phyloP scores from a whole-genome alignment of 2,888 invertebrate species.

The Schrankia costaestrigalis region DNA sequence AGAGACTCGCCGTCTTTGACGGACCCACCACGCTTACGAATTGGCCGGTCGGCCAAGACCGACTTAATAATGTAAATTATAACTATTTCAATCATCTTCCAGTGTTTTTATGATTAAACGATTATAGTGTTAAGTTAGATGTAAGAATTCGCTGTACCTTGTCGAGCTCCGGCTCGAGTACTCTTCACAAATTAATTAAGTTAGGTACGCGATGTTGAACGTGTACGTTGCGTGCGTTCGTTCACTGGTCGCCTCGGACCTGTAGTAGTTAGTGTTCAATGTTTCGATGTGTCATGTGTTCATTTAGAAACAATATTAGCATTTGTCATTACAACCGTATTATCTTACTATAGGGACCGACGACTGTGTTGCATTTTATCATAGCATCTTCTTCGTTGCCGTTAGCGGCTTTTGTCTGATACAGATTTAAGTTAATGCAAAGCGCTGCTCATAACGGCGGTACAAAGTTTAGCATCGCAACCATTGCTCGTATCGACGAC shows the following conservation, averaged over 20 bases:
- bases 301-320: constrained; percentile 69
- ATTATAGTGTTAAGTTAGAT: constrained; percentile 68
- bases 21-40: constrained; percentile 39
- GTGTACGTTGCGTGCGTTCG: constrained; percentile 55
- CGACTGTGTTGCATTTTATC: constrained; percentile 47
- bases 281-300: constrained; percentile 77
- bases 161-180: constrained; percentile 59
- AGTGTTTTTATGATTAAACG: constrained; percentile 74
- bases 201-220: constrained; percentile 60
- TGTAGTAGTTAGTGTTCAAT: constrained; percentile 70
- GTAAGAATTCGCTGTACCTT: constrained; percentile 70
- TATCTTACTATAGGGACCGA: constrained; percentile 61
- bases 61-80: constrained; percentile 51
- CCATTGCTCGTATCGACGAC: constrained; percentile 5
- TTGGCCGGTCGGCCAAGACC: constrained; percentile 47
- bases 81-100: constrained; percentile 74
- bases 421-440: constrained; percentile 45
- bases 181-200: constrained; percentile 74
- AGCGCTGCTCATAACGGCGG: background rate
- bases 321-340: constrained; percentile 58
- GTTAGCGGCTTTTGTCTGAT: constrained; percentile 57
- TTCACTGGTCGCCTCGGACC: constrained; percentile 69
- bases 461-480: constrained; percentile 1
- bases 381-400: constrained; percentile 67
- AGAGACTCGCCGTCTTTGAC: constrained; percentile 25